Evolutionary conservation across 2,113 vertebrate genomes (phyloP), one percentile per base, ranked within the genome.

Genomic region (Saccopteryx leptura): DNA sequence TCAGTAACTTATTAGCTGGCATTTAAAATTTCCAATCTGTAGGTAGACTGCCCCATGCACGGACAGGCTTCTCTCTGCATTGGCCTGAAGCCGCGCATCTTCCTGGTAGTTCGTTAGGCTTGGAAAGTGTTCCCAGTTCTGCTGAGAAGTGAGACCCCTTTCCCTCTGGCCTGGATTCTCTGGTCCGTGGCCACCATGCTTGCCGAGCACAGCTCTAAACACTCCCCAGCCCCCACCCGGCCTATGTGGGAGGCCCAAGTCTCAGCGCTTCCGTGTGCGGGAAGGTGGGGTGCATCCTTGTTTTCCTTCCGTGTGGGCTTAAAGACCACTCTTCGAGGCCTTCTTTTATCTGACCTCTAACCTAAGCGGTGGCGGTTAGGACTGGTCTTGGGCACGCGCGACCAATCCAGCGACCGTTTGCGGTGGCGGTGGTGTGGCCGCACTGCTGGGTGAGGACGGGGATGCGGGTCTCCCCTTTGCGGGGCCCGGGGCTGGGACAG

Each of bases 311-410:
- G 11, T 21, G 8, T 12, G 78, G n/a, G 33, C 28, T 46, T 58
- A 5, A 54, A 68, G 65, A 24, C 31, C 9, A 1, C 2, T 4
- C 5, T 33, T 71, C 0, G 2, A 66, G 48, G 2, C 66, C 39
- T 28, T 61, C 50, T 58, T 56, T 8, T n/a, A 4, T 14, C 39
- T 95, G 94, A 95, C 97, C 97, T 96, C 96, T 92, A n/a, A 95
- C 96, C 96, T 48, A 24, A 60, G 52, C 19, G 1, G 7, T 5
- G 85, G 81, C 31, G 28, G 28, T 58, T 31, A 61, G 33, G 63
- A 5, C 11, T 5, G 3, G 23, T 31, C 39, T 9, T 0, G 0
- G 58, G 58, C 87, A 19, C 46, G n/a, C 21, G 68, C 14, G 0
- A 1, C 26, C 23, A 1, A 1, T 5, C 26, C 4, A 2, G 39